Conservation (phyloP, 2,888 invertebrate species). For the Nephrocerus scutellatus region DNA sequence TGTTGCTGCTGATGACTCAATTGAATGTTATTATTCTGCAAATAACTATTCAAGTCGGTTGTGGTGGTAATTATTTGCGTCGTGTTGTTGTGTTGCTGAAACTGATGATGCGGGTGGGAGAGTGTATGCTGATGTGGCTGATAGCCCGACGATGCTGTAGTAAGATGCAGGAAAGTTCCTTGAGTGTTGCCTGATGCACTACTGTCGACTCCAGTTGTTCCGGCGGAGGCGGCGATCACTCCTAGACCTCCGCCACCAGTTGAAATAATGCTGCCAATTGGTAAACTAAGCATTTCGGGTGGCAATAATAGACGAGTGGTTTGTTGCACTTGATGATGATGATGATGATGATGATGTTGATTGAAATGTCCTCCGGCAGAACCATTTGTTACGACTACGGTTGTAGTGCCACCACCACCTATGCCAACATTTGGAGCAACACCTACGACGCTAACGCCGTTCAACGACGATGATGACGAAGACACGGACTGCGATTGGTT, state of each 20-base stretch:
- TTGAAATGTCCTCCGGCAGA: slow-evolving; percentile 24
- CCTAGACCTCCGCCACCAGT: slow-evolving; percentile 31
- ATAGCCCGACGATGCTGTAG: slow-evolving; percentile 26
- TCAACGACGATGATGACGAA: slow-evolving; percentile 9
- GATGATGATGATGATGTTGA: slow-evolving; percentile 23
- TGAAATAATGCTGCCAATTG: slow-evolving; percentile 35
- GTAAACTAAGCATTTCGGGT: slow-evolving; percentile 45
- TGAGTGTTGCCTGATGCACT: slow-evolving; percentile 18
- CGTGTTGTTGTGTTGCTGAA: slow-evolving; percentile 20
- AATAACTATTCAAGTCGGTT: slow-evolving; percentile 24
- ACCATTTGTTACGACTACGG: slow-evolving; percentile 24
- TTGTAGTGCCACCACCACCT: slow-evolving; percentile 18
- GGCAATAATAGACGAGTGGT: slow-evolving; percentile 35
- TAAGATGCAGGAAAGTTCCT: slow-evolving; percentile 28
- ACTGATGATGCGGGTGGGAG: slow-evolving; percentile 20
- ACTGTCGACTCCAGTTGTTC: slow-evolving; percentile 12
- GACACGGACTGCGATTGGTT: slow-evolving; percentile 14
- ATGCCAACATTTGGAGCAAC: background rate
- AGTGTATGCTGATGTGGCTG: too few species aligned
- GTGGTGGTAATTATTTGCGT: slow-evolving; percentile 23
- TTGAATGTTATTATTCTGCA: slow-evolving; percentile 24
- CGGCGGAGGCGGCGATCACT: slow-evolving; percentile 19
- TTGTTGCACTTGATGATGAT: slow-evolving; percentile 22
- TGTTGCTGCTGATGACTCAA: too few species aligned
- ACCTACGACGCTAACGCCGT: slow-evolving; percentile 9